These are phyloP conservation scores for Pseudorectes ferrugineus DNA, from an alignment of 2,113 vertebrate genomes.

Conservation along the genomic window DNA sequence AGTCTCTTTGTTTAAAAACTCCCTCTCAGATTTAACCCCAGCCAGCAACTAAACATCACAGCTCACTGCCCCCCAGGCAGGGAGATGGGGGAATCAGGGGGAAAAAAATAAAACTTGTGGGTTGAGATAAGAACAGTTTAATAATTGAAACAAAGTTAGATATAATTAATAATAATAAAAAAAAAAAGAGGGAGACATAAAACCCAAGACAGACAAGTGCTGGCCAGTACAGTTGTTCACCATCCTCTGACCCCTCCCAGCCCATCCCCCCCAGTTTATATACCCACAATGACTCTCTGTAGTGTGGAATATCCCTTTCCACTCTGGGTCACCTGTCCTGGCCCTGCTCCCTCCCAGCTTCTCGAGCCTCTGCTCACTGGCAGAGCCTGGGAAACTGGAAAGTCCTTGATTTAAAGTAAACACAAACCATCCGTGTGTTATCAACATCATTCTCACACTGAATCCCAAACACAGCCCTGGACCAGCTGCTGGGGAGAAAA, in stretches of 20 bases:
- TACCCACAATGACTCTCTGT: not conserved
- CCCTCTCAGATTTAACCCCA: not conserved
- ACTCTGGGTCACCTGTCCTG: not conserved
- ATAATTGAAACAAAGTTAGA: not conserved
- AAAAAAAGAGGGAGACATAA: not conserved
- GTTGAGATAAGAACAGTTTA: not conserved
- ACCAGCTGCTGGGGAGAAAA: not conserved
- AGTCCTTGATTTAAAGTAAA: not conserved
- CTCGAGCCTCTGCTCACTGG: not conserved
- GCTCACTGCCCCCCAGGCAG: not conserved
- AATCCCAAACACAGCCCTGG: not conserved
- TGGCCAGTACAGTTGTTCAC: not conserved
- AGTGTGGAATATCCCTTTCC: not conserved
- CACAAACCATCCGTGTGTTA: not conserved
- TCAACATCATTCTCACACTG: not conserved
- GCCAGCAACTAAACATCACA: not conserved
- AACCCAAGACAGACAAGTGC: not conserved
- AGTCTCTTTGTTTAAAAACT: not conserved
- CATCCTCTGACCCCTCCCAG: not conserved
- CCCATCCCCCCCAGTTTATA: not conserved
- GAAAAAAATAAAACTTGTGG: rapidly evolving
- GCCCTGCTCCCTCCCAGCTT: not conserved
- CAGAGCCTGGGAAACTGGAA: not conserved
- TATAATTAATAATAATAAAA: not conserved
- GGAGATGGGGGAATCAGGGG: not conserved